Percentiles rank a stretch among this genome's conserved stretches.
Evolutionary conservation across 1,140 invertebrate genomes (phyloP).

Genomic region (Diabrotica virgifera): DNA sequence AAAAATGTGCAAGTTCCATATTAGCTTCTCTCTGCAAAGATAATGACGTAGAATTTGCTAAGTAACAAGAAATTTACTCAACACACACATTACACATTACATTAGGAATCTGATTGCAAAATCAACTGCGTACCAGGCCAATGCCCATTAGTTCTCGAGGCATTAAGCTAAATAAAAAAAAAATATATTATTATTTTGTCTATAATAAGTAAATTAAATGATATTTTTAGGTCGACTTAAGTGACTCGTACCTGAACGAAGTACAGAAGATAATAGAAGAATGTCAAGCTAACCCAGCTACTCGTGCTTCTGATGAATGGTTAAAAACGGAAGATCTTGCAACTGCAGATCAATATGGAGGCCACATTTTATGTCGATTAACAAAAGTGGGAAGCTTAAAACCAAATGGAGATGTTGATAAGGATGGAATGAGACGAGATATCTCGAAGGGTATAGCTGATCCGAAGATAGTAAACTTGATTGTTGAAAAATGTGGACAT

Average conservation of each 20-base stretch:
- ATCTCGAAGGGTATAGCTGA: not conserved
- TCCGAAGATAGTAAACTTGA: not conserved
- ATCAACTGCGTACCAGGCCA: too few species aligned
- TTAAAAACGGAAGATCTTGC: not conserved
- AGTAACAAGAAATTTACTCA: too few species aligned
- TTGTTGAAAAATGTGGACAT: not conserved
- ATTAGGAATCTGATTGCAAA: too few species aligned
- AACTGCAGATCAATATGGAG: not conserved
- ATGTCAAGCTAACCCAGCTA: not conserved
- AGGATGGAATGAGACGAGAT: not conserved
- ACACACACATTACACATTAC: too few species aligned
- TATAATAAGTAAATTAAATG: too few species aligned
- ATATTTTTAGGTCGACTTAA: not conserved
- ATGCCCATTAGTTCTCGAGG: too few species aligned
- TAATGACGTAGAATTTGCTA: too few species aligned
- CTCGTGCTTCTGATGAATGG: not conserved
- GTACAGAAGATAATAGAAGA: not conserved
- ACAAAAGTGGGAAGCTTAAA: not conserved
- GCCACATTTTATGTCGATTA: not conserved
- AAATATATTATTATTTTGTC: too few species aligned
- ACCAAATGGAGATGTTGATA: not conserved
- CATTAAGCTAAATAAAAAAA: too few species aligned
- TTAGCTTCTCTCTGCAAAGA: too few species aligned
- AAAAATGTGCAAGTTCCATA: too few species aligned
- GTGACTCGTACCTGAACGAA: not conserved